A percentile compares a stretch with the other conserved stretches of the same genome.
These are phyloP conservation scores for Xiphophorus couchianus DNA, from an alignment of 2,113 vertebrate genomes.

Conservation along the genomic window DNA sequence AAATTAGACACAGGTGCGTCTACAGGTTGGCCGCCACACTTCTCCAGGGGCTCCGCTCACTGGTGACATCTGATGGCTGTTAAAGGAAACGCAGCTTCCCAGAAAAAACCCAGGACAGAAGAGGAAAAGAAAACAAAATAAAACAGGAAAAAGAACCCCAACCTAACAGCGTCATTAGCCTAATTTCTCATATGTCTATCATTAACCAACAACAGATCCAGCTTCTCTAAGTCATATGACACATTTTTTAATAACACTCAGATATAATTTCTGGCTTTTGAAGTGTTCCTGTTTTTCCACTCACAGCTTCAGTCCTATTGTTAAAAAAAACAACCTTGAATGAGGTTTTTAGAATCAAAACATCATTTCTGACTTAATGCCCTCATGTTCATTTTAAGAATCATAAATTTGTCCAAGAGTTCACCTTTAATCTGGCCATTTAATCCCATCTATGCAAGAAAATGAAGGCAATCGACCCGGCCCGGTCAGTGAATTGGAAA, in stretches of 20 bases:
- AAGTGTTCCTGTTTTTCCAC: too few species aligned
- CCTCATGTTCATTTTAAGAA: constrained; percentile 44
- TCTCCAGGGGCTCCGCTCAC: too few species aligned
- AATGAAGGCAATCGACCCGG: constrained; percentile 60
- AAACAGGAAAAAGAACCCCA: too few species aligned
- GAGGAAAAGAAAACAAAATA: too few species aligned
- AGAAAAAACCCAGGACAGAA: too few species aligned
- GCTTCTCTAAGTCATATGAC: neutral
- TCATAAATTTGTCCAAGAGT: constrained; percentile 50
- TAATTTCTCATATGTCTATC: neutral
- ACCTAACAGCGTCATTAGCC: neutral
- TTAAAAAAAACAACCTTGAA: neutral
- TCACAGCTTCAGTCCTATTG: neutral
- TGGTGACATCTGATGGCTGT: too few species aligned
- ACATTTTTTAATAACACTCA: neutral
- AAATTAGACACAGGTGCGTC: too few species aligned
- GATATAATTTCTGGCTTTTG: neutral
- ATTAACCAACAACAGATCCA: neutral
- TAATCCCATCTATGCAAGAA: constrained; percentile 67
- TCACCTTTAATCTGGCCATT: constrained; percentile 70
- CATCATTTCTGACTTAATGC: constrained; percentile 43
- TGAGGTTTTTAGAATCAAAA: constrained; percentile 28
- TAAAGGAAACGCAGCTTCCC: too few species aligned
- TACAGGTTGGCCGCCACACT: too few species aligned
- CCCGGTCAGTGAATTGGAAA: constrained; percentile 67